Evolutionary conservation across 2,797 vertebrate species (phyloP).

Genomic region (Mycteria americana): DNA sequence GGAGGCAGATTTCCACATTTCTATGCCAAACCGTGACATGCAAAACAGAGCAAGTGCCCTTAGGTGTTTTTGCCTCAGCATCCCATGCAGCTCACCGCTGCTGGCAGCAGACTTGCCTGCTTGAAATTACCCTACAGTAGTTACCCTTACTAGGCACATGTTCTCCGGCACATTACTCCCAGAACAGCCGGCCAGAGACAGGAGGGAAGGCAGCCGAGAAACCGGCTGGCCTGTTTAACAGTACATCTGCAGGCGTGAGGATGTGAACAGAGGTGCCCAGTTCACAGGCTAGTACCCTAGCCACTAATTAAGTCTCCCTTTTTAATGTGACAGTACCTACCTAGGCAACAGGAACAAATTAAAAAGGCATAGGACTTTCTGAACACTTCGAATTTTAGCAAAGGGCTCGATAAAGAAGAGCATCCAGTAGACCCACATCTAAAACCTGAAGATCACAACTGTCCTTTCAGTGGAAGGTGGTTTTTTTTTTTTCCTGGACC

Average conservation of each 20-base stretch:
- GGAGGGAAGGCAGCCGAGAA: background rate
- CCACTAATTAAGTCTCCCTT: background rate
- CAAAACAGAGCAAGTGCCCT: background rate
- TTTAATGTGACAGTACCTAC: background rate
- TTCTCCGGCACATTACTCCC: background rate
- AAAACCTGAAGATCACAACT: background rate
- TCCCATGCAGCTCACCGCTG: background rate
- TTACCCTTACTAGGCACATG: accelerated
- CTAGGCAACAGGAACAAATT: background rate
- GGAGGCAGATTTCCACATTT: background rate
- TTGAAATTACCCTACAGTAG: background rate
- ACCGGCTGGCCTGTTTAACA: accelerated
- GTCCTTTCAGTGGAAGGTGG: background rate
- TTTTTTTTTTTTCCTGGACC: background rate
- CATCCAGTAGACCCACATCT: background rate
- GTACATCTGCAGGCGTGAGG: background rate
- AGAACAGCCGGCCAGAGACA: background rate
- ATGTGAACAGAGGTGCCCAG: background rate
- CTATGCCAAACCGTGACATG: background rate
- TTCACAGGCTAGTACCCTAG: background rate
- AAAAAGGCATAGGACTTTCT: background rate
- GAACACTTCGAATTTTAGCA: background rate
- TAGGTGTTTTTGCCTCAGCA: background rate
- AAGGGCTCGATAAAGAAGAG: background rate
- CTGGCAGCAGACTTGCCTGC: background rate